Base-by-base conservation (phyloP, 1,140 invertebrate genomes). In the Doryteuthis pealeii region DNA sequence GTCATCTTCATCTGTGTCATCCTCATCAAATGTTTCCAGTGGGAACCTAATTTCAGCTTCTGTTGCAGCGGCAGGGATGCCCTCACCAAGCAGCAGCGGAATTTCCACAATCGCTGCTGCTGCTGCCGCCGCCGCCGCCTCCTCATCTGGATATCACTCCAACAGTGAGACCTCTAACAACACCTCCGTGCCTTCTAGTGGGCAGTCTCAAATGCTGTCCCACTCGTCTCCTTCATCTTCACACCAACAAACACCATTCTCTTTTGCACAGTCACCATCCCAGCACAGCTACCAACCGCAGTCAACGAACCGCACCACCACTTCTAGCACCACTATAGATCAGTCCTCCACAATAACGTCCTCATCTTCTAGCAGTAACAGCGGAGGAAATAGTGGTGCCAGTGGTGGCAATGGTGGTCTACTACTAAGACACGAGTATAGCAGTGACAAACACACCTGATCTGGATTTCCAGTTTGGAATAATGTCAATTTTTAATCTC, bases 361-460 rank as follows among this genome's bases (percentile, higher is more conserved):
- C 18, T 62, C 54, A 62, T 62, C 54, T 6, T 15, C 26, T 5
- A n/a, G 22, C 18, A n/a, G 22, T 28, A 49, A 12, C 12, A 22
- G 12, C 22, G 22, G 12, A 22, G 22, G 26, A 22, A 5, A 5
- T 15, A 22, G 18, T n/a, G 54, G 54, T 28, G 22, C 45, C 22
- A 28, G 54, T 62, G 54, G 54, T 22, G 18, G 12, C 18, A 28
- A 22, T 6, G 18, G 12, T 6, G 54, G 22, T n/a, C 6, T 5
- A 15, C 10, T 62, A 5, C 18, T 62, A 5, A 22, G 54, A 62
- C 54, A 62, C 18, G 54, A 62, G 5, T 62, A 62, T 28, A 28
- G 54, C 54, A 62, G 18, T 28, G 54, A 62, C 54, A 62, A 62
- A 62, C 54, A 62, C 18, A 62, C 54, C 1, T 62, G 54, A 62